Evolutionary conservation across 2,888 invertebrate species (phyloP).

Genomic region (Drosophila limbata): DNA sequence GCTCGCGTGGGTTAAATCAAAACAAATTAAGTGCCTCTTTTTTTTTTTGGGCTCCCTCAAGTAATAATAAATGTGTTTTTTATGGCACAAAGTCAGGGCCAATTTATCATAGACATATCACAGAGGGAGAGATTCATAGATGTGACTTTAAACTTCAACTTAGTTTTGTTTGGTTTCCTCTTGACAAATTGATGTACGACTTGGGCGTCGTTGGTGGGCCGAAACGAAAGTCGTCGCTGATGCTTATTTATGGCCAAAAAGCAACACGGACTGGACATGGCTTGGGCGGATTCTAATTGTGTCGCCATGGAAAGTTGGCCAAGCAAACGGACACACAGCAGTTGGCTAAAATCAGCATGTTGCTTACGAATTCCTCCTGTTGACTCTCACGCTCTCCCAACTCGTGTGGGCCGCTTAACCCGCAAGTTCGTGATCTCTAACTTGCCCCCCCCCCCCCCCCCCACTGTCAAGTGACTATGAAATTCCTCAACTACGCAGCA

Average conservation of each 20-base stretch:
- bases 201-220: slow-evolving; percentile 64
- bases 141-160: slow-evolving; percentile 5
- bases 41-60: slow-evolving; percentile 38
- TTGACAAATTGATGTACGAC: slow-evolving; percentile 69
- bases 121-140: background rate
- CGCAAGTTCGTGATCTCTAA: slow-evolving; percentile 76
- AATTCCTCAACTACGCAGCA: slow-evolving; percentile 78
- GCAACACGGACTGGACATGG: slow-evolving; percentile 11
- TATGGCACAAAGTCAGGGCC: slow-evolving; percentile 65
- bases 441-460: slow-evolving; percentile 25
- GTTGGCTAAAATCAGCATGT: slow-evolving; percentile 41
- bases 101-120: slow-evolving; percentile 67
- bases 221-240: slow-evolving; percentile 29
- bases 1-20: slow-evolving; percentile 75
- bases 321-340: slow-evolving; percentile 2
- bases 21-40: slow-evolving; percentile 72
- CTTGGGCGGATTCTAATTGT: slow-evolving; percentile 67
- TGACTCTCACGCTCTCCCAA: slow-evolving; percentile 11
- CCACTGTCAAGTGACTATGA: slow-evolving; percentile 61
- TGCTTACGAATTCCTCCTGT: slow-evolving; percentile 40
- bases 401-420: slow-evolving; percentile 71
- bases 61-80: slow-evolving; percentile 66
- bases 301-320: slow-evolving; percentile 72
- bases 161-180: slow-evolving; percentile 28
- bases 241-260: slow-evolving; percentile 61